Conservation (phyloP, 2,113 vertebrate genomes). For the Microcebus murinus region DNA sequence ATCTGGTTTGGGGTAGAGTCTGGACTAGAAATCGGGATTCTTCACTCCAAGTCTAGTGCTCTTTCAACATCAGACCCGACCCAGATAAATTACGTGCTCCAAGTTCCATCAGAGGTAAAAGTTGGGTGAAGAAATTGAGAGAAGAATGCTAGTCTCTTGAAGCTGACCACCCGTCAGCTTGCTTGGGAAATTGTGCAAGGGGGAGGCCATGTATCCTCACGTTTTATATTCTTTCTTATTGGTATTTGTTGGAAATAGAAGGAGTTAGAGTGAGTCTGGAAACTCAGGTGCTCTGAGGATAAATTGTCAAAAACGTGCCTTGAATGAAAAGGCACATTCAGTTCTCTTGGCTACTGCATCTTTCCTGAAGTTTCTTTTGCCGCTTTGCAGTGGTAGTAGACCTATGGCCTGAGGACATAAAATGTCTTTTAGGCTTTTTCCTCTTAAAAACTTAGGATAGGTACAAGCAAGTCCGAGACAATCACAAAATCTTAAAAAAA, state of each 20-base stretch:
- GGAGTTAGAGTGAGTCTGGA: background rate
- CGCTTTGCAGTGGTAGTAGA: background rate
- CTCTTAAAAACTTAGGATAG: constrained; percentile 13
- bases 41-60: background rate
- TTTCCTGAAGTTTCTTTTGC: background rate
- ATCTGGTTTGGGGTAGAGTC: background rate
- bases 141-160: background rate
- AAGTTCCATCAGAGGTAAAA: background rate
- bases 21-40: background rate
- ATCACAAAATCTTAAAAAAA: constrained; percentile 13
- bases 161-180: background rate
- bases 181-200: background rate
- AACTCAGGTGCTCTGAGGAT: background rate
- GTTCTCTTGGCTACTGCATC: background rate
- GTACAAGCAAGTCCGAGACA: constrained; percentile 12
- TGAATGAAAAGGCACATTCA: background rate
- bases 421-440: constrained; percentile 28
- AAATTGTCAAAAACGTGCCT: background rate
- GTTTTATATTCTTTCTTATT: background rate
- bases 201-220: background rate
- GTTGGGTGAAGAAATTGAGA: background rate
- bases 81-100: background rate
- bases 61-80: background rate
- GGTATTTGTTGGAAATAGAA: background rate
- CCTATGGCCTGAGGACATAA: background rate